Evolutionary conservation across 1,140 invertebrate genomes (phyloP).

Genomic region (Thaumetopoea pityocampa): DNA sequence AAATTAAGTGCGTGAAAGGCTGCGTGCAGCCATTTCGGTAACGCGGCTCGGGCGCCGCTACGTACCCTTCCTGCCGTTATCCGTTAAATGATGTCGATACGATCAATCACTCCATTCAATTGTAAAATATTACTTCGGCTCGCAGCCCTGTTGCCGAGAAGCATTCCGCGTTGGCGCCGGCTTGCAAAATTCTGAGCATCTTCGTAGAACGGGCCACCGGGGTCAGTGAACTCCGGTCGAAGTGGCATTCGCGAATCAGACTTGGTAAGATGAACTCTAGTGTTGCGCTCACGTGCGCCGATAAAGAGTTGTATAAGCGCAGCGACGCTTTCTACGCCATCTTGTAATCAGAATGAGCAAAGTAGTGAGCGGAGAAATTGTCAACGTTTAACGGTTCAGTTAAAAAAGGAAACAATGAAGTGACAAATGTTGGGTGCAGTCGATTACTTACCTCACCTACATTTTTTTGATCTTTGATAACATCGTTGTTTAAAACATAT

Average conservation of each 20-base stretch:
- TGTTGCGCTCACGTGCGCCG: conserved; percentile 30
- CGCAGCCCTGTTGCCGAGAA: conserved; percentile 12
- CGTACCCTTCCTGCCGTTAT: conserved; percentile 17
- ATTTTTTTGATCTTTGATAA: too few species aligned
- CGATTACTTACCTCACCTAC: neutral
- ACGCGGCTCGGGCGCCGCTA: conserved; percentile 13
- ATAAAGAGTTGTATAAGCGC: conserved; percentile 56
- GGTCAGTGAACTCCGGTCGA: conserved; percentile 42
- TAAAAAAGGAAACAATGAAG: conserved; percentile 51
- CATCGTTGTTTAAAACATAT: too few species aligned
- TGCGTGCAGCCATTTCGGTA: conserved; percentile 46
- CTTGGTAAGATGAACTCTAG: conserved; percentile 32
- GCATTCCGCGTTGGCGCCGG: conserved; percentile 24
- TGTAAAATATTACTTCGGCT: conserved; percentile 12
- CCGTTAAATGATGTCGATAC: conserved; percentile 2
- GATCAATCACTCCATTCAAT: neutral
- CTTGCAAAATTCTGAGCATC: conserved; percentile 24
- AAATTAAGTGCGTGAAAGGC: conserved; percentile 73
- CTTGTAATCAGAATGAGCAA: conserved; percentile 54
- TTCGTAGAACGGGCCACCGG: conserved; percentile 30
- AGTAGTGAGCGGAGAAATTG: conserved; percentile 66
- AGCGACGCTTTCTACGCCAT: conserved; percentile 58
- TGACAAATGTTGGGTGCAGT: conserved; percentile 27
- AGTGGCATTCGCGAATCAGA: conserved; percentile 42
- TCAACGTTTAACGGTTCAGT: conserved; percentile 48